Conservation (phyloP, 2,888 invertebrate genomes). For the Acanthococcus lagerstroemiae region DNA sequence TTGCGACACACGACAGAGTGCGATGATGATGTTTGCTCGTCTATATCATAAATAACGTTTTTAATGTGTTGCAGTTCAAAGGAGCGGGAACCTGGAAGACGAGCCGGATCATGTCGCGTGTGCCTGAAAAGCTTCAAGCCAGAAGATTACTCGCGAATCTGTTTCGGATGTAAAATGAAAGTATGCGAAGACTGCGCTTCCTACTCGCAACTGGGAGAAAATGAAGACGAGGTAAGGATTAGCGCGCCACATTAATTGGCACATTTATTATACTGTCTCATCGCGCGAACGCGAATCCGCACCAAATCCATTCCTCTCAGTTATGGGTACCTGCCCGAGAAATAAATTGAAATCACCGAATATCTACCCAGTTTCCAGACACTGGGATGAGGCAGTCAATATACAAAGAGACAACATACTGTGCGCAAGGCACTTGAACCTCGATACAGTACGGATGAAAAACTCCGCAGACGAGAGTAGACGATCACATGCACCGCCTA, state of each 20-base stretch:
- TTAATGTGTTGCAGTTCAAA: constrained; percentile 22
- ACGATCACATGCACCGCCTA: too few species aligned
- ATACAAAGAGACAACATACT: too few species aligned
- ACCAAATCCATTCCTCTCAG: neutral
- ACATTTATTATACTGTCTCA: neutral
- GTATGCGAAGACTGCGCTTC: constrained; percentile 90
- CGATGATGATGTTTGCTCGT: too few species aligned
- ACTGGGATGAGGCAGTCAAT: too few species aligned
- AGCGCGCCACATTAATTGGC: neutral
- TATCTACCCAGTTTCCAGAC: too few species aligned
- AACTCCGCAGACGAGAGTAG: too few species aligned
- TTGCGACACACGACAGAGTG: too few species aligned
- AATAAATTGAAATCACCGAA: too few species aligned
- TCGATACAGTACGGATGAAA: too few species aligned
- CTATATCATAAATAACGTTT: too few species aligned
- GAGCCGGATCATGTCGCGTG: constrained; percentile 68
- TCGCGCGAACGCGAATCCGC: neutral
- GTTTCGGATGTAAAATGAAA: constrained; percentile 80
- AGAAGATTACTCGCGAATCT: constrained; percentile 76
- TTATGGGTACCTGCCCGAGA: too few species aligned
- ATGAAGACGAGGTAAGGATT: constrained; percentile 65
- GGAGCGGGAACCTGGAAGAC: constrained; percentile 56
- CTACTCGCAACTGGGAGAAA: constrained; percentile 73
- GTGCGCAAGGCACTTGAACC: too few species aligned
- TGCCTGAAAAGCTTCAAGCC: constrained; percentile 81